phyloP scores from a whole-genome alignment of 1,140 invertebrate species.

The Dendroctonus valens region DNA sequence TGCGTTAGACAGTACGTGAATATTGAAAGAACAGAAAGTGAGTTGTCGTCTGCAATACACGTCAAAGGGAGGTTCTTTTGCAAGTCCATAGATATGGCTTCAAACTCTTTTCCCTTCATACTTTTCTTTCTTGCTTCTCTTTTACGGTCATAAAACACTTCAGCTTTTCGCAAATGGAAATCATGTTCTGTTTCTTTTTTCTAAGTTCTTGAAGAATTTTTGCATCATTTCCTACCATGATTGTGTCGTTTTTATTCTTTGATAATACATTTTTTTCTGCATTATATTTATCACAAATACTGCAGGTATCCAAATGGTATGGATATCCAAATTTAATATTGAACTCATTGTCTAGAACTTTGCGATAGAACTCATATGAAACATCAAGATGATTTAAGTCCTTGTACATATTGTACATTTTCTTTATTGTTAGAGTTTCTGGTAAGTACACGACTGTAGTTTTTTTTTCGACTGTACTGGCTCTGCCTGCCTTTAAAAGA shows the following conservation, averaged over 20 bases:
- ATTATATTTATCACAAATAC: conserved; percentile 6
- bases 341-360: too few relatives aligned
- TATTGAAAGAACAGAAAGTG: not conserved
- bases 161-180: conserved; percentile 1
- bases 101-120: not conserved
- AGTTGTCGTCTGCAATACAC: not conserved
- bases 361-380: too few relatives aligned
- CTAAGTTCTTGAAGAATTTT: conserved; percentile 2
- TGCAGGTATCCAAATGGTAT: not conserved
- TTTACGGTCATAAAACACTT: conserved; percentile 7
- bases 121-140: conserved; percentile 5
- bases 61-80: not conserved
- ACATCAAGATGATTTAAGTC: not conserved
- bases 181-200: conserved; percentile 6
- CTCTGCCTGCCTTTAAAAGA: too few relatives aligned
- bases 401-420: conserved; percentile 27
- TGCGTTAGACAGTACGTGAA: conserved; percentile 1
- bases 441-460: conserved; percentile 32
- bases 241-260: conserved; percentile 7
- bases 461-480: conserved; percentile 28
- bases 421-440: conserved; percentile 28
- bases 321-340: conserved; percentile 1
- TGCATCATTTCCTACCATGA: not conserved
- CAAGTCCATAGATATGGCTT: not conserved
- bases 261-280: conserved; percentile 4